phyloP scores from a whole-genome alignment of 2,113 vertebrate genomes.

The Pithys albifrons region DNA sequence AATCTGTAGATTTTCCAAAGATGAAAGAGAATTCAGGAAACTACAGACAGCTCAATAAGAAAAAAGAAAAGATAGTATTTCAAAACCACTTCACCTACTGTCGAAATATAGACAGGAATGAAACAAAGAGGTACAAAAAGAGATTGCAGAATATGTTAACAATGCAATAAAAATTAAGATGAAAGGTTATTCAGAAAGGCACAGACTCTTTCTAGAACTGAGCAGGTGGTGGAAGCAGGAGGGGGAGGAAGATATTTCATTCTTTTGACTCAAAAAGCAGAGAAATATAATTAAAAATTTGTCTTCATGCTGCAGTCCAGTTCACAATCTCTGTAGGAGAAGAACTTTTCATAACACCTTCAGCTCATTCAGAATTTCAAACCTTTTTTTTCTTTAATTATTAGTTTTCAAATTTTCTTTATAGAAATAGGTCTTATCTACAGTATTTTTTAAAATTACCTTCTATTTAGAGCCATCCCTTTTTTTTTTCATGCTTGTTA shows the following conservation, averaged over 20 bases:
- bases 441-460: rapidly evolving
- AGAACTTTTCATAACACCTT: not conserved
- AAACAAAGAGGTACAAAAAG: not conserved
- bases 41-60: not conserved
- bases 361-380: not conserved
- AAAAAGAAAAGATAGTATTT: constrained; percentile 3
- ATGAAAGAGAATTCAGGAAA: not conserved
- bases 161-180: not conserved
- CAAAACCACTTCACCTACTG: not conserved
- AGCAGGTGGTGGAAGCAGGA: not conserved
- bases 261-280: not conserved
- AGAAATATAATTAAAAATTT: not conserved
- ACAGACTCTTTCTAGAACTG: not conserved
- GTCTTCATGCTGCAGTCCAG: not conserved
- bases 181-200: not conserved
- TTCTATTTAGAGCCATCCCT: not conserved
- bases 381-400: not conserved
- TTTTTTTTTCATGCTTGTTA: not conserved
- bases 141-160: not conserved
- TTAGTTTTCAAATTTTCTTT: not conserved
- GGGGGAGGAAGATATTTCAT: not conserved
- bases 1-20: constrained; percentile 40
- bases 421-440: not conserved
- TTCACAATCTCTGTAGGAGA: not conserved
- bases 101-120: not conserved